Conservation (phyloP, 2,888 invertebrate genomes). For the Exocentrus adspersus region DNA sequence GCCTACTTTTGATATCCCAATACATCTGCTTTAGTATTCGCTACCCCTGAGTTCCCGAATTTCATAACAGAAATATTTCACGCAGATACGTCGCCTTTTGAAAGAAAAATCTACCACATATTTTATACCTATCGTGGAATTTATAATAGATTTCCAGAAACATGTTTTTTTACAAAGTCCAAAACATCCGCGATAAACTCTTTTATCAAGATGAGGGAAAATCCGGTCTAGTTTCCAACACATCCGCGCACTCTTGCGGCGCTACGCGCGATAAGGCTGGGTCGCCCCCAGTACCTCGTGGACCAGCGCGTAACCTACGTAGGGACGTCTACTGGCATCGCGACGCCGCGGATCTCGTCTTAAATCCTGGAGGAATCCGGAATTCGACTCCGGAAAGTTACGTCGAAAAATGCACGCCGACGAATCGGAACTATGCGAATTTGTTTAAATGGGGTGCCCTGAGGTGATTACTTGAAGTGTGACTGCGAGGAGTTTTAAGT, state of each 20-base stretch:
- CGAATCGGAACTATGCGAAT: slow-evolving; percentile 7
- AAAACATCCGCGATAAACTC: slow-evolving; percentile 15
- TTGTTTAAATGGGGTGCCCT: slow-evolving; percentile 20
- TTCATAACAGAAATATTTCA: background rate
- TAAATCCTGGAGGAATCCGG: slow-evolving; percentile 24
- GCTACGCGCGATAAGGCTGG: slow-evolving; percentile 55
- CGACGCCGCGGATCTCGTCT: slow-evolving; percentile 28
- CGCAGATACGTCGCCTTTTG: slow-evolving; percentile 3
- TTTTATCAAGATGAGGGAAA: slow-evolving; percentile 19
- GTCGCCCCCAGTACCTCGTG: slow-evolving; percentile 57
- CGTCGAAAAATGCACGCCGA: slow-evolving; percentile 14
- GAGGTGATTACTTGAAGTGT: slow-evolving; percentile 23
- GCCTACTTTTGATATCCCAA: too few relatives aligned
- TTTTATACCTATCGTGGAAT: background rate
- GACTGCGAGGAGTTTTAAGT: slow-evolving; percentile 22
- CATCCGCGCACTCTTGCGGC: slow-evolving; percentile 53
- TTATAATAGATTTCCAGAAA: slow-evolving; percentile 2
- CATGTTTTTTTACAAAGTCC: slow-evolving; percentile 7
- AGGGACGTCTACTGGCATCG: slow-evolving; percentile 31
- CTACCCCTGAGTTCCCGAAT: background rate
- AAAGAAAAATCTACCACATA: background rate
- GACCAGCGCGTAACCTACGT: slow-evolving; percentile 50
- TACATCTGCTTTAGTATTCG: background rate
- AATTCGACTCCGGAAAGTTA: slow-evolving; percentile 27
- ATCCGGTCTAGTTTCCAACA: slow-evolving; percentile 45